A percentile compares a stretch with the other conserved stretches of the same genome.
These are phyloP conservation scores for Galerucella pusilla DNA, from an alignment of 2,888 invertebrate species.

Conservation along the genomic window DNA sequence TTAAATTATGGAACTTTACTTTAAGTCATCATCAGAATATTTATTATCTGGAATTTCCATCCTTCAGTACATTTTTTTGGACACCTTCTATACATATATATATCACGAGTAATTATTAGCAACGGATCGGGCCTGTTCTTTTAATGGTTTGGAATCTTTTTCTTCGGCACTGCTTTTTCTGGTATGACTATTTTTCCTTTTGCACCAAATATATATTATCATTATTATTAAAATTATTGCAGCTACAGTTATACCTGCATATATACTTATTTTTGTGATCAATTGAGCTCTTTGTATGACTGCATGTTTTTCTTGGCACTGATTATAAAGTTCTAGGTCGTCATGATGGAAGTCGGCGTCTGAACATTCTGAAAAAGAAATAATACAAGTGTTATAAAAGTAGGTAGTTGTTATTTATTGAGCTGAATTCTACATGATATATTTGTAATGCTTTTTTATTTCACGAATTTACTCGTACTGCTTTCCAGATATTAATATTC, in stretches of 20 bases:
- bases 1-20: background rate
- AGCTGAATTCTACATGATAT: too few species aligned
- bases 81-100: background rate
- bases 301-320: conserved; percentile 29
- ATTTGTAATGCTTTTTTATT: too few species aligned
- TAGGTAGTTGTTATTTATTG: background rate
- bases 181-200: conserved; percentile 18
- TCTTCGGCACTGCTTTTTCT: background rate
- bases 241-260: conserved; percentile 23
- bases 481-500: too few species aligned
- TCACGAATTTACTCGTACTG: too few species aligned
- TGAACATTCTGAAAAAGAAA: conserved; percentile 38
- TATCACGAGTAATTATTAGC: conserved; percentile 33
- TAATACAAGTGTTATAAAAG: conserved; percentile 7
- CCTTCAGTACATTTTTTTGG: background rate
- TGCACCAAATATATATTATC: conserved; percentile 20
- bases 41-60: background rate
- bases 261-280: conserved; percentile 31
- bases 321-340: conserved; percentile 26
- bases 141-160: conserved; percentile 11
- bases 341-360: conserved; percentile 26
- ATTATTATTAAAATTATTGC: conserved; percentile 20
- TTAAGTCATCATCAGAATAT: background rate
- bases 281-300: conserved; percentile 22
- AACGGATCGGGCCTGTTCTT: conserved; percentile 18